These are phyloP conservation scores for Psammodynastes pulverulentus DNA, from an alignment of 2,113 vertebrate species.

Conservation along the genomic window DNA sequence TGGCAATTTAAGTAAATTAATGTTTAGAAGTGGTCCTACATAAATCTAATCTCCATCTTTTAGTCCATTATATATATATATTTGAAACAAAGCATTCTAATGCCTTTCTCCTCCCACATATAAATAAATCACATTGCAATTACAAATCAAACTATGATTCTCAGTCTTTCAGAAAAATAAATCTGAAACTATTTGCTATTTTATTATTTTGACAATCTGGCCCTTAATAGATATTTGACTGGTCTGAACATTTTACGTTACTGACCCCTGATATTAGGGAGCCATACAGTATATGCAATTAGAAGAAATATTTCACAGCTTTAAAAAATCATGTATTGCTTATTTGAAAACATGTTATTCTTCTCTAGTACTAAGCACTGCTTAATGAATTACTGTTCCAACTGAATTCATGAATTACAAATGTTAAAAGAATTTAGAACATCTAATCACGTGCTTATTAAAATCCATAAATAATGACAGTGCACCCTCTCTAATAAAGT, in stretches of 20 bases:
- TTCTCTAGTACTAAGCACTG: neutral
- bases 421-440: neutral
- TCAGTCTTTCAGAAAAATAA: neutral
- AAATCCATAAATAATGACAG: neutral
- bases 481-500: neutral
- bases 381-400: neutral
- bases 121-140: conserved; percentile 25
- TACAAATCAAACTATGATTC: neutral
- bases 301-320: neutral
- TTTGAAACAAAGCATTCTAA: neutral
- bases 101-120: neutral
- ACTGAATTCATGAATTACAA: neutral
- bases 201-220: neutral
- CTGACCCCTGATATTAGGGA: neutral
- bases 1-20: neutral
- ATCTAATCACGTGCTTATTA: neutral
- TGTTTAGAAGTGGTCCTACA: neutral
- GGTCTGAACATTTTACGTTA: neutral
- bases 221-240: neutral
- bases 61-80: neutral
- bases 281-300: neutral
- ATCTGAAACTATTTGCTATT: neutral
- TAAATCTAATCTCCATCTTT: neutral
- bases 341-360: neutral
- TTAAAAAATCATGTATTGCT: neutral